Conservation (phyloP, 2,797 vertebrate species). For the Brotula barbata region DNA sequence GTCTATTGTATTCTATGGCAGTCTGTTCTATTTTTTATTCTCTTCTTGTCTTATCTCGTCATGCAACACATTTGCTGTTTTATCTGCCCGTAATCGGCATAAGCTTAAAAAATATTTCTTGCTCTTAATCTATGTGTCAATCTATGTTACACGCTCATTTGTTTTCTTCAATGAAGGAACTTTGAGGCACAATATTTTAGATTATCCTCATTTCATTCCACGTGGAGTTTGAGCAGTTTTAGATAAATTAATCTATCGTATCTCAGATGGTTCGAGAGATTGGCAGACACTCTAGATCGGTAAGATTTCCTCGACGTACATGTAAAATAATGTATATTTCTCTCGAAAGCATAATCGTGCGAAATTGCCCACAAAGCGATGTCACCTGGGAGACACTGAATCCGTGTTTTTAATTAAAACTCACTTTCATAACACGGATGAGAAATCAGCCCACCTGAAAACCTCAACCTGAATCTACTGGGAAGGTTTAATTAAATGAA, state of each 20-base stretch:
- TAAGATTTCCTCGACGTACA: no score
- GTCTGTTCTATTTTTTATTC: neutral
- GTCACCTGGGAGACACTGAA: conserved; percentile 63
- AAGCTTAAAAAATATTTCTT: no score
- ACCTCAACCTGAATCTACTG: conserved; percentile 34
- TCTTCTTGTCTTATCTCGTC: neutral
- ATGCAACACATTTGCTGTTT: no score
- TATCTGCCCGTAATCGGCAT: no score
- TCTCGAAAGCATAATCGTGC: conserved; percentile 57
- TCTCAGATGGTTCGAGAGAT: neutral
- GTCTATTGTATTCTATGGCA: neutral
- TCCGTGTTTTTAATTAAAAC: conserved; percentile 70
- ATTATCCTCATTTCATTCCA: no score
- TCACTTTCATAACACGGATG: conserved; percentile 50
- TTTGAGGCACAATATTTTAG: neutral
- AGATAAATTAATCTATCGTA: neutral
- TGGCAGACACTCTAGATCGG: neutral
- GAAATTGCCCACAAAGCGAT: conserved; percentile 65
- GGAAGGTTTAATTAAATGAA: conserved; percentile 53
- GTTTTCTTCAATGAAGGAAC: neutral
- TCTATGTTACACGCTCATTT: no score
- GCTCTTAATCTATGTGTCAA: no score
- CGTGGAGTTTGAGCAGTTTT: neutral
- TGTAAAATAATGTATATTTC: conserved; percentile 2
- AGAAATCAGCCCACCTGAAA: conserved; percentile 57